Conservation (phyloP, 2,797 vertebrate species). For the Toxotes lorentzi region DNA sequence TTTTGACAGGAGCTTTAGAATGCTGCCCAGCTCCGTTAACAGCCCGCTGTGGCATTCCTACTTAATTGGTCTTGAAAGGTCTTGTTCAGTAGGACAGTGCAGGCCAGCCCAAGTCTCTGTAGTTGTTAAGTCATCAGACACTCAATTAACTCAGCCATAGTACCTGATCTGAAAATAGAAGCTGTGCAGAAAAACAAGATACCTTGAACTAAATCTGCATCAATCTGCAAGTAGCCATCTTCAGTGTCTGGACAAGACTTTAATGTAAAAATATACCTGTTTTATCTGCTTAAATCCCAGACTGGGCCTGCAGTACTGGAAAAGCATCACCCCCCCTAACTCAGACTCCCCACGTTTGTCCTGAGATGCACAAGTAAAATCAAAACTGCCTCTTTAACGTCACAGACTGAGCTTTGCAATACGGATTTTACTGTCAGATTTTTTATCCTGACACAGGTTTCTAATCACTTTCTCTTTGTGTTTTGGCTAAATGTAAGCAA, state of each 20-base stretch:
- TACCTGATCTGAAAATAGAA: conserved; percentile 14
- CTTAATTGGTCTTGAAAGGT: conserved; percentile 77
- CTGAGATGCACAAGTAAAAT: neutral
- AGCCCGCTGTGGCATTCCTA: conserved; percentile 50
- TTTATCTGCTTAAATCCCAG: conserved; percentile 3
- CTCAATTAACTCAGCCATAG: conserved; percentile 66
- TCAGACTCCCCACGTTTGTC: neutral
- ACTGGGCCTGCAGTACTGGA: neutral
- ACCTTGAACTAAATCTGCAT: conserved; percentile 26
- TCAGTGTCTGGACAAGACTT: conserved; percentile 2
- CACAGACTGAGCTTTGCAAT: neutral
- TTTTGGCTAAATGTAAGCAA: neutral
- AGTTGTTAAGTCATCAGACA: conserved; percentile 65
- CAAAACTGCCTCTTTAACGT: neutral
- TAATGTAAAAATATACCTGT: conserved; percentile 20
- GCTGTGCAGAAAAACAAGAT: conserved; percentile 34
- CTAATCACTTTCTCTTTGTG: neutral
- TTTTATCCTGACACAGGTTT: neutral
- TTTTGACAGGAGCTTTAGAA: conserved; percentile 47
- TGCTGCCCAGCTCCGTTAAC: conserved; percentile 38
- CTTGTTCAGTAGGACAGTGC: conserved; percentile 44
- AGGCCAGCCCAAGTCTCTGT: conserved; percentile 64
- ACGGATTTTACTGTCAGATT: neutral
- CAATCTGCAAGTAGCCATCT: conserved; percentile 19
- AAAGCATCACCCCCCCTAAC: neutral